phyloP scores from a whole-genome alignment of 2,113 vertebrate genomes.

The Hucho hucho region DNA sequence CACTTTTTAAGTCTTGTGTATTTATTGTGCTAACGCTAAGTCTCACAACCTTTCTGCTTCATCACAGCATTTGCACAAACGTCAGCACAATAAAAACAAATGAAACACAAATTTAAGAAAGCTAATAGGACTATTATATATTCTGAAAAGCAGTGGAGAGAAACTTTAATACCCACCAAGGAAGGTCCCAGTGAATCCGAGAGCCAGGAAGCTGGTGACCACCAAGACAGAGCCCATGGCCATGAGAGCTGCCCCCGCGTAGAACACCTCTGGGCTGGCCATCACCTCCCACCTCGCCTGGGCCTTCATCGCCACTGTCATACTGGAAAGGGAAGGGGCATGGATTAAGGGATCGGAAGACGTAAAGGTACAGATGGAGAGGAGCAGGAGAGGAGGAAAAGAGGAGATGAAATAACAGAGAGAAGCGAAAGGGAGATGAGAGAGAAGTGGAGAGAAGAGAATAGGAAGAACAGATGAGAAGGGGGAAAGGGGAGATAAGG shows the following conservation, averaged over 20 bases:
- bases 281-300: constrained; percentile 80
- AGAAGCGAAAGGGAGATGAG: background rate
- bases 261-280: constrained; percentile 70
- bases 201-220: constrained; percentile 86
- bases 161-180: constrained; percentile 78
- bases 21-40: no score
- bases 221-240: constrained; percentile 80
- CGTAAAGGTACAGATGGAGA: background rate
- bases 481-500: no score
- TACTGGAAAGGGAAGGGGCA: constrained; percentile 65
- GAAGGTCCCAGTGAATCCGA: constrained; percentile 93
- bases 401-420: background rate
- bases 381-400: background rate
- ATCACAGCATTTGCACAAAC: no score
- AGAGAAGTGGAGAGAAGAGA: no score
- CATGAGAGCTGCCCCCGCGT: constrained; percentile 69
- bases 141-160: background rate
- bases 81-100: no score
- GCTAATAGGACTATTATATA: no score
- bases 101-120: no score
- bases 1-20: no score
- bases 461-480: no score
- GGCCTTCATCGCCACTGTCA: constrained; percentile 84
- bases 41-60: no score
- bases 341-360: background rate